Conservation (phyloP, 2,888 invertebrate species). For the Melinaea marsaeus region DNA sequence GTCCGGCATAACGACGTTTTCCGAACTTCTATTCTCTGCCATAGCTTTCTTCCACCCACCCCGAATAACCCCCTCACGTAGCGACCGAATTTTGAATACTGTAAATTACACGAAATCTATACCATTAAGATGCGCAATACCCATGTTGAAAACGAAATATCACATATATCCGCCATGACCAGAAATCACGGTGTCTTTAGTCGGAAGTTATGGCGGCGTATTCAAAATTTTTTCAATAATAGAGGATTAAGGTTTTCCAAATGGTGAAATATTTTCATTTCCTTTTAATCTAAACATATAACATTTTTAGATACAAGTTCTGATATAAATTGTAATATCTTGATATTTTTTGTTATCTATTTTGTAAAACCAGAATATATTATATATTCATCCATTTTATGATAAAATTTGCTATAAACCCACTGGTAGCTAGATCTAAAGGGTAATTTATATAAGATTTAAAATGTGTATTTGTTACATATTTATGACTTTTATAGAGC, state of each 20-base stretch:
- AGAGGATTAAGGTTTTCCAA: too few relatives aligned
- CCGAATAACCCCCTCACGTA: conserved; percentile 44
- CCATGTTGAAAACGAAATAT: conserved; percentile 40
- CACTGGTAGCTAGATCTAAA: neutral
- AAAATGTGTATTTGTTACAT: neutral
- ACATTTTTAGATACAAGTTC: too few relatives aligned
- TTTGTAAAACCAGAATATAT: neutral
- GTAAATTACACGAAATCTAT: conserved; percentile 18
- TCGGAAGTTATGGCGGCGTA: conserved; percentile 52
- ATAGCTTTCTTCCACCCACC: conserved; percentile 58
- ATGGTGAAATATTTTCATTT: too few relatives aligned
- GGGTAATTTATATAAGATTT: neutral
- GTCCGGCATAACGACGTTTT: conserved; percentile 83
- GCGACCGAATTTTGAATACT: conserved; percentile 40
- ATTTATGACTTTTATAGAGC: too few relatives aligned
- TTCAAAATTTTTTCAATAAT: conserved; percentile 38
- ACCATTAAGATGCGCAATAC: conserved; percentile 28
- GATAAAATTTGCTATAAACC: too few relatives aligned
- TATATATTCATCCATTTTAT: neutral
- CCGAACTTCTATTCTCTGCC: conserved; percentile 75
- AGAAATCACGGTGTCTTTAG: conserved; percentile 48
- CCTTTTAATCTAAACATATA: too few relatives aligned
- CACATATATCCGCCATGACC: conserved; percentile 56
- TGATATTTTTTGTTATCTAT: neutral
- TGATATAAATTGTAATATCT: neutral